Conservation (phyloP, 2,113 vertebrate species). For the Vulpes ferrilata region DNA sequence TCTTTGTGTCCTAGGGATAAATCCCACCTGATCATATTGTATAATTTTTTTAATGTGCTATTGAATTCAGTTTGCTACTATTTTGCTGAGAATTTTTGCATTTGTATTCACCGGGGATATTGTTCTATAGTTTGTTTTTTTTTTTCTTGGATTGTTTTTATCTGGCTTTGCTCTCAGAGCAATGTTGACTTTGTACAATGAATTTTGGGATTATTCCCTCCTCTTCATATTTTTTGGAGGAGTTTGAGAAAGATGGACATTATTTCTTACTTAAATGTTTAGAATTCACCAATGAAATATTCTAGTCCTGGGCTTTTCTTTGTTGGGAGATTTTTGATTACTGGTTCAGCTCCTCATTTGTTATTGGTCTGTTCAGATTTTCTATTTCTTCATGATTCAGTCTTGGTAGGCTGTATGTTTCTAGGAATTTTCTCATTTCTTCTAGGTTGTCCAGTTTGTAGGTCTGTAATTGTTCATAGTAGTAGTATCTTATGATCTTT, state of each 20-base stretch:
- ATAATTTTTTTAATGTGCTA: not conserved
- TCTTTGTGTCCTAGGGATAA: not conserved
- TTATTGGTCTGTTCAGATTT: not conserved
- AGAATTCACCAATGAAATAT: not conserved
- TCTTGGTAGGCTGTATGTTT: slow-evolving; percentile 1
- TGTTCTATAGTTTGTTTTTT: not conserved
- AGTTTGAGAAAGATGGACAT: not conserved
- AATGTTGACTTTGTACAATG: not conserved
- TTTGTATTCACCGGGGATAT: not conserved
- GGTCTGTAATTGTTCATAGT: not conserved
- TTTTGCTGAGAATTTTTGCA: not conserved
- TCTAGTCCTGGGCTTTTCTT: not conserved
- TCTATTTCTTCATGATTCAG: not conserved
- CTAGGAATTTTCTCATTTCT: not conserved
- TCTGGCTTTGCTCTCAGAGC: not conserved
- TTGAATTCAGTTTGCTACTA: not conserved
- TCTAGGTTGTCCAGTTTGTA: not conserved
- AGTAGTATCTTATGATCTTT: not conserved
- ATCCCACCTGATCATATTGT: not conserved
- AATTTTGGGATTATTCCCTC: not conserved
- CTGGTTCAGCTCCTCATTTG: not conserved
- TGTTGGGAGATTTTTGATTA: not conserved
- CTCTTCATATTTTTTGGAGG: not conserved
- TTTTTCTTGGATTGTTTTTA: not conserved
- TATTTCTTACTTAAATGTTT: not conserved